Evolutionary conservation across 1,140 invertebrate genomes (phyloP).

Genomic region (Uloborus diversus): DNA sequence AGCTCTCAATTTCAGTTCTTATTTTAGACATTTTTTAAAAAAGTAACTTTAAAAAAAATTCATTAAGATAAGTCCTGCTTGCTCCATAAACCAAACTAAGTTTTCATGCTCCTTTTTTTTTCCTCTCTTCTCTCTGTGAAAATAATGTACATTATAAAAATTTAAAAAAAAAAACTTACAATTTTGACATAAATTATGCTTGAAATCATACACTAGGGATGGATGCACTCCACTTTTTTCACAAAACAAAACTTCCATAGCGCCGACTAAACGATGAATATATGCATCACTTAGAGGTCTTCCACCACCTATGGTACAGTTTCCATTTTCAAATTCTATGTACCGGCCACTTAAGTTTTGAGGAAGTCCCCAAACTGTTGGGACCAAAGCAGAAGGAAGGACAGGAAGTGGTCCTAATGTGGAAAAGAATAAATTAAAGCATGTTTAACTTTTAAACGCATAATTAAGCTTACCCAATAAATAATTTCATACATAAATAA

Average conservation of each 20-base stretch:
- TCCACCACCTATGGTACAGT: conserved; percentile 65
- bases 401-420: conserved; percentile 64
- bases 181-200: conserved; percentile 66
- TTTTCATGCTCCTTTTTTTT: no score
- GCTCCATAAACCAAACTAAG: no score
- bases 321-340: conserved; percentile 65
- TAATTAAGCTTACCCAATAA: no score
- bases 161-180: conserved; percentile 59
- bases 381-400: conserved; percentile 65
- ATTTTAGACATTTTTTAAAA: no score
- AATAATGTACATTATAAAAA: background rate
- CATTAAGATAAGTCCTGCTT: no score
- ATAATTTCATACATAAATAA: no score
- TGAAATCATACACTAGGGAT: conserved; percentile 66
- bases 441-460: background rate
- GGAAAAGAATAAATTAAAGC: conserved; percentile 15
- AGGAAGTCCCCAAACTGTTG: conserved; percentile 68
- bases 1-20: no score
- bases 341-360: conserved; percentile 64
- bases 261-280: conserved; percentile 63
- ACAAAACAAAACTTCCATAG: conserved; percentile 68
- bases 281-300: conserved; percentile 65
- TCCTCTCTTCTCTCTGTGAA: no score
- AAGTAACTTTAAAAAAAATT: no score
- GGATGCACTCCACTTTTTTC: conserved; percentile 65